phyloP scores from a whole-genome alignment of 1,140 invertebrate genomes.

The Drosophila athabasca region DNA sequence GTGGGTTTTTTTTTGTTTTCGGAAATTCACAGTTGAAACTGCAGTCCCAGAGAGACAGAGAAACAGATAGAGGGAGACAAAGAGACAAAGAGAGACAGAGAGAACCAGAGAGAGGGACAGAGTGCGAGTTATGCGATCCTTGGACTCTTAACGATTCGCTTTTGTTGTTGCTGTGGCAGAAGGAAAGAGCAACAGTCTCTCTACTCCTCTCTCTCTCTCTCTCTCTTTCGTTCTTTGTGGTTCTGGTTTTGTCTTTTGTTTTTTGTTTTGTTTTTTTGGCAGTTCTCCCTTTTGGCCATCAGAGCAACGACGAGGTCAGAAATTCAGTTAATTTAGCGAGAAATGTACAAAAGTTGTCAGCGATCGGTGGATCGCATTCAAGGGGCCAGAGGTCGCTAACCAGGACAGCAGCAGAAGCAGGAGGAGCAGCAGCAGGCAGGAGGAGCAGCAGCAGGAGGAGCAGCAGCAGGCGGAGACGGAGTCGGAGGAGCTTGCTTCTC shows the following conservation, averaged over 20 bases:
- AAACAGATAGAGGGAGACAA: background rate
- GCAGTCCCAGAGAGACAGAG: conserved; percentile 5
- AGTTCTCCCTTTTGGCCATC: conserved; percentile 40
- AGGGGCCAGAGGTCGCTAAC: conserved; percentile 55
- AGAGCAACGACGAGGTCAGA: conserved; percentile 62
- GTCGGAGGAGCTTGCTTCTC: background rate
- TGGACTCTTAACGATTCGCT: conserved; percentile 77
- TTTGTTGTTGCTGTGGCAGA: conserved; percentile 42
- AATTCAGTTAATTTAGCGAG: conserved; percentile 81
- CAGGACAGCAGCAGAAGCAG: background rate
- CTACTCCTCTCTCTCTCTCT: background rate
- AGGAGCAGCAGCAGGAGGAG: background rate
- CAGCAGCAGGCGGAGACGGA: background rate
- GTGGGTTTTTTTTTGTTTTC: conserved; percentile 44
- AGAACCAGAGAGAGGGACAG: conserved; percentile 2
- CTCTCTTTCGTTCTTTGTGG: conserved; percentile 1
- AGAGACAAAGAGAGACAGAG: background rate
- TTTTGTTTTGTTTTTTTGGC: conserved; percentile 40
- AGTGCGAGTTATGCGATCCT: conserved; percentile 78
- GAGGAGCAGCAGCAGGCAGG: background rate
- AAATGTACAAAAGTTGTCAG: conserved; percentile 81
- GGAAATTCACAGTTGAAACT: conserved; percentile 71
- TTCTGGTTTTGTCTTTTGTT: too few relatives aligned
- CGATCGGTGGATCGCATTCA: conserved; percentile 30
- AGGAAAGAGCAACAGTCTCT: too few relatives aligned